Conservation (phyloP, 37 sponge, comb jelly and placozoan species). For the Theonella swinhoei region DNA sequence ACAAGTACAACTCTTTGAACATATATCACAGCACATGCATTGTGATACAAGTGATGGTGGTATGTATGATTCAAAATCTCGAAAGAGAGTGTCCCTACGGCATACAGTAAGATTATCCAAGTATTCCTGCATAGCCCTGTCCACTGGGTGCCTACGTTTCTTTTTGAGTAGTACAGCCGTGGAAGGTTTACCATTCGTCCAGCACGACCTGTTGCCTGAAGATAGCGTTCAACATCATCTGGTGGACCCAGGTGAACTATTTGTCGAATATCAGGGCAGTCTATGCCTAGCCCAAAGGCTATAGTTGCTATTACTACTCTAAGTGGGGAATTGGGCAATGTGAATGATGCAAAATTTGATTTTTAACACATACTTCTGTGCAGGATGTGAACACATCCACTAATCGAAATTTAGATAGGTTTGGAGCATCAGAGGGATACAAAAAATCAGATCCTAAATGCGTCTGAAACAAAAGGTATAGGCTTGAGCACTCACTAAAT, state of each 20-base stretch:
- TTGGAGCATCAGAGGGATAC: slow-evolving; percentile 28
- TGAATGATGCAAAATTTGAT: background rate
- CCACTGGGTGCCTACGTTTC: slow-evolving; percentile 3
- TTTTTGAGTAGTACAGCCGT: too few species aligned
- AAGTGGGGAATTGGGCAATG: background rate
- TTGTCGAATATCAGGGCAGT: too few species aligned
- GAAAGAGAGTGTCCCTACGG: background rate
- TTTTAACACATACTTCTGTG: slow-evolving; percentile 17
- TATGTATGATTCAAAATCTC: background rate
- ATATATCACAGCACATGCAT: slow-evolving; percentile 9
- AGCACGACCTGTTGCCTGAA: slow-evolving; percentile 27
- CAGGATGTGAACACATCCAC: slow-evolving; percentile 45
- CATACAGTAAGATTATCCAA: slow-evolving; percentile 14
- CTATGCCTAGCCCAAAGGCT: slow-evolving; percentile 43
- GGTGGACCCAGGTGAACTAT: slow-evolving; percentile 27
- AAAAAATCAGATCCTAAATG: slow-evolving; percentile 12
- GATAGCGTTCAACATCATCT: slow-evolving; percentile 24
- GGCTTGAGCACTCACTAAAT: slow-evolving; percentile 11
- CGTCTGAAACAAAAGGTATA: slow-evolving; percentile 22
- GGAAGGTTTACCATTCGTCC: too few species aligned
- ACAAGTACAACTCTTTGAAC: background rate
- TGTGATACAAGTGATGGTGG: background rate
- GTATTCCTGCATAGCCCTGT: background rate
- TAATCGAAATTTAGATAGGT: slow-evolving; percentile 19
- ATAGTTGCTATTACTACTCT: slow-evolving; percentile 33